Base-by-base conservation (phyloP, 2,113 vertebrate genomes). In the Chloroceryle aenea region DNA sequence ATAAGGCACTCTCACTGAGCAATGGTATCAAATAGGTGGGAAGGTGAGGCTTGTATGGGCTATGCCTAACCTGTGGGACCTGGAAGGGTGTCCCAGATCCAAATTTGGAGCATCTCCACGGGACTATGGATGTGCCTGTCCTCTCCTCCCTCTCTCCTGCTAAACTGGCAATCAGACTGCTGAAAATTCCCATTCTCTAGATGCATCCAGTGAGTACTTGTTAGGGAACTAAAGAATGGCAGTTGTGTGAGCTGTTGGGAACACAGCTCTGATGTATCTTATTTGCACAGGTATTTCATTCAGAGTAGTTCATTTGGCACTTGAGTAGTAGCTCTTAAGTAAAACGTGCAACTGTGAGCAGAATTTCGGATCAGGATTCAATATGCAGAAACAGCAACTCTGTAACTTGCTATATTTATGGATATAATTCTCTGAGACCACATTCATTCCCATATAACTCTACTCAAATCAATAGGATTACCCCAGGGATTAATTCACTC, bases 401-500 rank as follows among this genome's bases (percentile, higher is more conserved):
- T 94, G 40, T 94, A 95, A 94, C 47, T 71, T 88, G 92, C 75
- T 82, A 16, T 87, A 90, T 95, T 97, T 88, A 55, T 75, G 85
- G 82, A 81, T 43, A 17, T 79, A 89, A 83, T 90, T 90, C 55
- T 89, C 34, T 38, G 11, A 91, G 56, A 95, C 83, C 58, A 14
- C 29, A n/a, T 77, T 92, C 0, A 1, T 89, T 94, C 59, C 47
- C 85, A 19, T 42, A 45, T 26, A 87, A 87, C 8, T 76, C 78
- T 74, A 29, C 85, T 92, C 77, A 87, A 74, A 86, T 96, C 85
- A 59, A 78, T 76, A 90, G 38, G 87, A 67, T 66, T 74, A 66
- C 92, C 73, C 59, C n/a, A 27, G 94, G 81, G 91, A 92, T 96
- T 95, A 96, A 97, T 95, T 97, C 81, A 86, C 90, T 91, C 83